Evolutionary conservation across 2,888 invertebrate species (phyloP), one percentile per base, ranked within the genome.

Genomic region (Diadromus collaris): DNA sequence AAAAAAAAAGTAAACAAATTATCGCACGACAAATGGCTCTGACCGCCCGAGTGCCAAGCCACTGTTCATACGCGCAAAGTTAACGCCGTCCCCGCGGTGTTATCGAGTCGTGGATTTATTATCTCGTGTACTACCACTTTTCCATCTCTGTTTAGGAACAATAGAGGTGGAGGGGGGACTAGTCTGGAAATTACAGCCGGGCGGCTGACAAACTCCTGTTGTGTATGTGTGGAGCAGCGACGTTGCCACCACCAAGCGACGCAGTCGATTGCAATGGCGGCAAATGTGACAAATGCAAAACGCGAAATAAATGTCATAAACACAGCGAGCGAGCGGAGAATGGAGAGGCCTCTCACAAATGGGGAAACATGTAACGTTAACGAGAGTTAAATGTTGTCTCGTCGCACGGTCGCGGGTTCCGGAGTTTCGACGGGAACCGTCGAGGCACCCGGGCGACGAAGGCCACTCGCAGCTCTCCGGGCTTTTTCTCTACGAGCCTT

Each of bases 281-380:
- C n/a, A n/a, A 61, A 76, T 79, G 73, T 73, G 73, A 76, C 73
- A 70, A 70, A 79, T 76, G 72, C 60, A 65, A 73, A 79, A 73
- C 65, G 70, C 60, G 73, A 72, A 79, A 73, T 76, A 73, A 79
- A 76, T 76, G 76, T 76, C 79, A 73, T 27, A 29, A 54, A 61
- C 76, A 76, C 54, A n/a, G 41, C 60, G 48, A 24, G 56, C 0
- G 13, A 24, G 34, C 51, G 41, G 34, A 61, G 51, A 51, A 51
- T 51, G n/a, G 68, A 64, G 64, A 65, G 65, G 41, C 58, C 68
- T 76, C 68, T 51, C 69, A 46, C 67, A 46, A 79, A 76, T 79
- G 73, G 68, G 68, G 24, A 64, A 69, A 72, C 69, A 65, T 70
- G 76, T 70, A 63, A 60, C 79, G 76, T 74, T 70, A 72, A 76